A percentile compares a stretch with the other conserved stretches of the same genome.
Evolutionary conservation across 35 echinoderm and acorn worm genomes (phyloP).

Genomic region (Apostichopus japonicus): DNA sequence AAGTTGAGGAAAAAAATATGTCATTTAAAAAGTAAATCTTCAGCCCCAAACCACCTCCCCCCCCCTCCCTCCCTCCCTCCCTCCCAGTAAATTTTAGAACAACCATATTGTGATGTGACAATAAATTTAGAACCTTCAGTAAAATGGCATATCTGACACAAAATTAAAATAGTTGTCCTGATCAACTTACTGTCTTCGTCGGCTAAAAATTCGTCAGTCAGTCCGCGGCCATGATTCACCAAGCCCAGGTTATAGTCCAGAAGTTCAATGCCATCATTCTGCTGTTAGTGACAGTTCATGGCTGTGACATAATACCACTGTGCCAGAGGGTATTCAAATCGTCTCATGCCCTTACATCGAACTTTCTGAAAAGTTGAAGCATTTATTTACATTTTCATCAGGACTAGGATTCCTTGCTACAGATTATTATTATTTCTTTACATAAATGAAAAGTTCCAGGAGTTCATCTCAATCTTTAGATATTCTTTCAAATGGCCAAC

Average conservation of each 20-base stretch:
- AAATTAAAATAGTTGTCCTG: not conserved
- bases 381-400: too few species aligned
- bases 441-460: too few species aligned
- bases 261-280: not conserved
- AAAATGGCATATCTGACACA: not conserved
- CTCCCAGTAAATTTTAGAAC: not conserved
- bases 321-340: not conserved
- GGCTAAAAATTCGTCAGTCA: not conserved
- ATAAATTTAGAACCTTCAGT: not conserved
- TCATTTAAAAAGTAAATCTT: too few species aligned
- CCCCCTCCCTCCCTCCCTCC: too few species aligned
- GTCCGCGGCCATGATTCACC: not conserved
- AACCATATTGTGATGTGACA: not conserved
- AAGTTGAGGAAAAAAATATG: too few species aligned
- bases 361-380: not conserved
- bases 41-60: too few species aligned
- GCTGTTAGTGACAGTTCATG: slow-evolving; percentile 21
- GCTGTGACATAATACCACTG: slow-evolving; percentile 12
- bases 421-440: too few species aligned
- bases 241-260: not conserved
- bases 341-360: not conserved
- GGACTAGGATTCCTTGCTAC: too few species aligned
- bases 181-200: slow-evolving; percentile 22
- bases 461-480: too few species aligned
- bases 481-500: too few species aligned